Conservation (phyloP, 2,113 vertebrate species). For the Camelus bactrianus region DNA sequence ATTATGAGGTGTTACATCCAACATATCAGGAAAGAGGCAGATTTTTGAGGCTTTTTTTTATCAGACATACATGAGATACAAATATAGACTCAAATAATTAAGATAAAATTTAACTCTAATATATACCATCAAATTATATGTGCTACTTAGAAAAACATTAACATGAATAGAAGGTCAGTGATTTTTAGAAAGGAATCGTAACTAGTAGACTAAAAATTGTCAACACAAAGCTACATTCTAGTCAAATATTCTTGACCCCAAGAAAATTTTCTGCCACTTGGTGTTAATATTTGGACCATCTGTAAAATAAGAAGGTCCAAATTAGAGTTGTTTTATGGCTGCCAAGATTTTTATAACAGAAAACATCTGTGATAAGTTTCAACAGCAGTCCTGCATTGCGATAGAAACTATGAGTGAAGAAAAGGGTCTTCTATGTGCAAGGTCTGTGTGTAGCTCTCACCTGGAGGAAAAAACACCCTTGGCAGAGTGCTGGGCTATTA, state of each 20-base stretch:
- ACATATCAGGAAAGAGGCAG: slow-evolving; percentile 17
- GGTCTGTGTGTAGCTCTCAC: background rate
- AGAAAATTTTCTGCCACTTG: background rate
- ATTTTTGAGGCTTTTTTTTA: background rate
- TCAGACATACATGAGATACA: slow-evolving; percentile 26
- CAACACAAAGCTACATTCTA: background rate
- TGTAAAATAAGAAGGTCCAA: background rate
- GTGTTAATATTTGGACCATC: background rate
- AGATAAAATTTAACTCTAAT: slow-evolving; percentile 27
- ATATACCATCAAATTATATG: background rate
- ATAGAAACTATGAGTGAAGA: background rate
- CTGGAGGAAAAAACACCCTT: background rate
- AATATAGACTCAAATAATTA: slow-evolving; percentile 35
- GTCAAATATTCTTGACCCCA: slow-evolving; percentile 18
- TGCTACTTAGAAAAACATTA: background rate
- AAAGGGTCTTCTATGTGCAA: background rate
- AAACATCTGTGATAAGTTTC: background rate
- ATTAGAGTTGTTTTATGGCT: slow-evolving; percentile 18
- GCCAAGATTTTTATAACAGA: background rate
- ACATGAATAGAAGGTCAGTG: background rate
- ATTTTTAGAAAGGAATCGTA: background rate
- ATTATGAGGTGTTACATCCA: slow-evolving; percentile 40
- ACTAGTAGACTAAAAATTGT: background rate
- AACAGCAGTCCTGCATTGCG: background rate
- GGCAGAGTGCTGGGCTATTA: background rate